These are phyloP conservation scores for Sinodicranocentrus sp. DNA, from an alignment of 2,888 invertebrate genomes.

Conservation along the genomic window DNA sequence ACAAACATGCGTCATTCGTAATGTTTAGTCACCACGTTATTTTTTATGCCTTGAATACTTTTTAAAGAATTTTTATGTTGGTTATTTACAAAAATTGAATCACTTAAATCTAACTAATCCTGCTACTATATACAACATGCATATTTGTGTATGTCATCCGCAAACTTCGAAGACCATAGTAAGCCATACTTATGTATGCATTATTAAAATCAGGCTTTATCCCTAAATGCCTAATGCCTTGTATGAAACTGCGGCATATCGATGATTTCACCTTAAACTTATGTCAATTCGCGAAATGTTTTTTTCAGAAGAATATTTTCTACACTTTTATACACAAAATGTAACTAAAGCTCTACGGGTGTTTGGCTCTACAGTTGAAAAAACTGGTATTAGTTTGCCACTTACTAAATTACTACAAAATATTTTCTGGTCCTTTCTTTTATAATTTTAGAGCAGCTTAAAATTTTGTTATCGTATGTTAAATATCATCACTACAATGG, in stretches of 20 bases:
- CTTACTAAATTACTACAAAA: constrained; percentile 13
- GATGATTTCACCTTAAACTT: too few relatives aligned
- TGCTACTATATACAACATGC: constrained; percentile 19
- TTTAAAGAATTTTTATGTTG: constrained; percentile 25
- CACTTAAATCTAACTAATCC: constrained; percentile 14
- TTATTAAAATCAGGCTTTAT: not conserved
- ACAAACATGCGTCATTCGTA: constrained; percentile 14
- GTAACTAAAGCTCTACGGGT: constrained; percentile 39
- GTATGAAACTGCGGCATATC: too few relatives aligned
- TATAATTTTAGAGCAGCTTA: constrained; percentile 15
- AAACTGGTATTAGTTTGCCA: constrained; percentile 12
- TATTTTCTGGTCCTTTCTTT: constrained; percentile 52
- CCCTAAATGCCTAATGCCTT: too few relatives aligned
- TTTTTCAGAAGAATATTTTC: too few relatives aligned
- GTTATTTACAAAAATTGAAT: constrained; percentile 16
- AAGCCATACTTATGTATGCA: not conserved
- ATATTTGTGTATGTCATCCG: constrained; percentile 5
- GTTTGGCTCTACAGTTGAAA: constrained; percentile 45
- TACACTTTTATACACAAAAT: too few relatives aligned
- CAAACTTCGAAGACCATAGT: constrained; percentile 1
- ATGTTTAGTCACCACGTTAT: constrained; percentile 26
- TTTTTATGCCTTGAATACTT: not conserved
- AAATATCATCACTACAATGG: constrained; percentile 22
- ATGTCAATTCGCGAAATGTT: too few relatives aligned
- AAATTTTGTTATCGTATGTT: not conserved